Evolutionary conservation across 1,140 invertebrate genomes (phyloP).

Genomic region (Bombus terrestris): DNA sequence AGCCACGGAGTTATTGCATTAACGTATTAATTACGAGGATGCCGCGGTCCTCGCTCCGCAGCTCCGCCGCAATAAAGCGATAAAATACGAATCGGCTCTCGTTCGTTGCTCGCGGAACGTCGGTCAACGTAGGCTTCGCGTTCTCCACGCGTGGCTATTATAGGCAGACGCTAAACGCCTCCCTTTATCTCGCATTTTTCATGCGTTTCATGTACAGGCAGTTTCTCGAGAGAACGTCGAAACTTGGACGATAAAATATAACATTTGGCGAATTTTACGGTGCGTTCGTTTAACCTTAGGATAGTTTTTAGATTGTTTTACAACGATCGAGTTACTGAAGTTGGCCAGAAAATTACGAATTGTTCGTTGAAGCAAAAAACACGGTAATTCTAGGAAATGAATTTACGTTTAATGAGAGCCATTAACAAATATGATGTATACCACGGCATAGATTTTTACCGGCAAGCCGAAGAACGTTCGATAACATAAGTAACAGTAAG

Average conservation of each 20-base stretch:
- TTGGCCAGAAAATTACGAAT: no score
- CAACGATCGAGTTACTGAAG: no score
- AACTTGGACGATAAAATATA: neutral
- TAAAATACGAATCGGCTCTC: conserved; percentile 25
- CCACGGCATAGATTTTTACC: no score
- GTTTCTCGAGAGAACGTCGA: neutral
- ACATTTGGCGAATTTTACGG: neutral
- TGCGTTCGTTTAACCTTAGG: no score
- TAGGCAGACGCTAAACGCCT: neutral
- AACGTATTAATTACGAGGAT: conserved; percentile 23
- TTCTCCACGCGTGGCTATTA: neutral
- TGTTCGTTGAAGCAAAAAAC: no score
- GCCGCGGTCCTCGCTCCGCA: neutral
- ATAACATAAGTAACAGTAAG: no score
- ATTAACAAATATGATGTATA: no score
- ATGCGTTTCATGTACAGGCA: neutral
- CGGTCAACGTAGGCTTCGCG: neutral
- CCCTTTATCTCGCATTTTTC: neutral
- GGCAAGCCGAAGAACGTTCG: no score
- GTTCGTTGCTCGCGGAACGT: neutral
- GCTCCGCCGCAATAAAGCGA: conserved; percentile 4
- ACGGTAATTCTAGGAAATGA: no score
- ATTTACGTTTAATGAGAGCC: no score
- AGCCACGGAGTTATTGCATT: conserved; percentile 15
- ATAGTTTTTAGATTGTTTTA: no score